These are phyloP conservation scores for Sander vitreus DNA, from an alignment of 2,113 vertebrate species.

Conservation along the genomic window DNA sequence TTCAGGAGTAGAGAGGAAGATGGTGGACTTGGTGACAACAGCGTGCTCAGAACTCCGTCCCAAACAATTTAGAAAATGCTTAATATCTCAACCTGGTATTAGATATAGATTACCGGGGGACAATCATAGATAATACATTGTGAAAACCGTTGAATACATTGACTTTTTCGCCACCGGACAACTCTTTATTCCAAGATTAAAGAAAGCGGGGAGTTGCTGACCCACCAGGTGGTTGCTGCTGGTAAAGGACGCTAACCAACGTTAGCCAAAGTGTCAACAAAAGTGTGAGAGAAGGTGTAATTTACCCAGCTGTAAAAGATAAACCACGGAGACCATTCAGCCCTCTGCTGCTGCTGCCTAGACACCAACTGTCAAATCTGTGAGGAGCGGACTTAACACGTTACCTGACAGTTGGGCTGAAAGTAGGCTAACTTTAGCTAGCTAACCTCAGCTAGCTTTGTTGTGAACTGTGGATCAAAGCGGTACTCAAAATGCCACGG, in stretches of 20 bases:
- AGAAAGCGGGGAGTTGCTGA: constrained; percentile 34
- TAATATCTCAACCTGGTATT: constrained; percentile 75
- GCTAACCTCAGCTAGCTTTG: constrained; percentile 48
- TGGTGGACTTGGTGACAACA: constrained; percentile 82
- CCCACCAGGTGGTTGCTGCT: constrained; percentile 11
- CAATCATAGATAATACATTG: constrained; percentile 83
- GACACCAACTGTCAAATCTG: neutral
- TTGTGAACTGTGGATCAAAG: constrained; percentile 42
- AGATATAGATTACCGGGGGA: constrained; percentile 82
- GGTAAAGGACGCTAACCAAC: constrained; percentile 10
- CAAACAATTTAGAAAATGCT: constrained; percentile 77
- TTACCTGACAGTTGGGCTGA: neutral
- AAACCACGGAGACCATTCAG: neutral
- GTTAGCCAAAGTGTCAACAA: constrained; percentile 45
- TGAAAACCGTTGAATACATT: neutral
- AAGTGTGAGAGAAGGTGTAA: constrained; percentile 20
- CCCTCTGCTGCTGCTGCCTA: neutral
- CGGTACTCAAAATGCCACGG: constrained; percentile 79
- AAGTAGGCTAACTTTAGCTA: constrained; percentile 36
- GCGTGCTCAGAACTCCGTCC: constrained; percentile 83
- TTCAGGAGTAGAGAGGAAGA: constrained; percentile 78
- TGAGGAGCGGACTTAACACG: neutral
- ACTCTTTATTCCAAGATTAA: constrained; percentile 4
- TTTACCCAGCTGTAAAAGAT: neutral
- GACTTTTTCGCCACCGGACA: neutral